Percentiles rank a stretch among this genome's conserved stretches.
Evolutionary conservation across 2,113 vertebrate genomes (phyloP).

Genomic region (Campylorhamphus procurvoides): DNA sequence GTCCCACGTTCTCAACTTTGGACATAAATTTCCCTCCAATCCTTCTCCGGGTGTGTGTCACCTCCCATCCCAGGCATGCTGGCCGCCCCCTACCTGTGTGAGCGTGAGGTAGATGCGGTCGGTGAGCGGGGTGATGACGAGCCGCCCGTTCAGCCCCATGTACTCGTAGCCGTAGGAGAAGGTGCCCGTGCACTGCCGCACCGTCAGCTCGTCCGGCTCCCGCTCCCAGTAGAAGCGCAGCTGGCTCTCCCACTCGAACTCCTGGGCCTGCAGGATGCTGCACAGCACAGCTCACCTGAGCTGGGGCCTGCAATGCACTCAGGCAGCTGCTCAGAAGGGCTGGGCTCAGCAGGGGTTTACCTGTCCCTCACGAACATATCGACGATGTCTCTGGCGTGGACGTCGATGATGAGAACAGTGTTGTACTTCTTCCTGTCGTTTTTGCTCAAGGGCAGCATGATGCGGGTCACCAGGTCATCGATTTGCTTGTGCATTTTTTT

Average conservation of each 20-base stretch:
- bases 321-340: no score
- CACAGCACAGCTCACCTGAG: background rate
- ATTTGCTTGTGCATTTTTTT: slow-evolving; percentile 91
- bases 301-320: no score
- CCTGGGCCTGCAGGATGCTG: slow-evolving; percentile 89
- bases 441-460: slow-evolving; percentile 80
- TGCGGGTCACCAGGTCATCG: slow-evolving; percentile 87
- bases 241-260: slow-evolving; percentile 98
- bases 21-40: background rate
- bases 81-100: slow-evolving; percentile 84
- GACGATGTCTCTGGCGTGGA: slow-evolving; percentile 94
- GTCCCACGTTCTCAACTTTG: background rate
- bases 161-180: slow-evolving; percentile 97
- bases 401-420: slow-evolving; percentile 94
- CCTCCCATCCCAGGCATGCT: no score
- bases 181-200: slow-evolving; percentile 90
- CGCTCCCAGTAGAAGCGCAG: slow-evolving; percentile 92
- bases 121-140: slow-evolving; percentile 96
- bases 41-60: background rate
- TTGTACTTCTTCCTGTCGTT: slow-evolving; percentile 94
- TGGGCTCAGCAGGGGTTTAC: slow-evolving; percentile 42
- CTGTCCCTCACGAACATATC: slow-evolving; percentile 88
- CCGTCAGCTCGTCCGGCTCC: slow-evolving; percentile 82
- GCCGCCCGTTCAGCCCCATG: slow-evolving; percentile 94
- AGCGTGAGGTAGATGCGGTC: slow-evolving; percentile 96